These are phyloP conservation scores for Dasysyrphus albostriatus DNA, from an alignment of 2,888 invertebrate genomes.

Conservation along the genomic window DNA sequence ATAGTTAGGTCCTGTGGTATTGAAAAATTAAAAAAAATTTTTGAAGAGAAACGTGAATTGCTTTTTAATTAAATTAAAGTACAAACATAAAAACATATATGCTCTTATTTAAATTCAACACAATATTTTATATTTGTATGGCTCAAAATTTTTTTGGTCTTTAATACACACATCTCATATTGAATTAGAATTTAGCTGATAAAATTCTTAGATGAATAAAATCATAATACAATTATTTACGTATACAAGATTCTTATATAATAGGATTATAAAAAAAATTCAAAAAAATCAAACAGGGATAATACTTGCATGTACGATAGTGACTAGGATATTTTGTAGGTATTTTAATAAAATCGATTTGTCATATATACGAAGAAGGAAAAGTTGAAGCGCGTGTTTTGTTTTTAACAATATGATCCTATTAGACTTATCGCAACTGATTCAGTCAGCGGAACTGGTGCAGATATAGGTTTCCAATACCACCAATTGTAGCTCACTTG, in stretches of 20 bases:
- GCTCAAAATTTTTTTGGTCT: conserved; percentile 19
- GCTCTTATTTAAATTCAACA: not conserved
- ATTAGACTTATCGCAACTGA: conserved; percentile 87
- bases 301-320: conserved; percentile 60
- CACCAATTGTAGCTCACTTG: conserved; percentile 91
- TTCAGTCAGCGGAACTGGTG: conserved; percentile 86
- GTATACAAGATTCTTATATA: conserved; percentile 32
- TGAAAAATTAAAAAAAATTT: not conserved
- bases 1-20: too few species aligned
- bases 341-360: conserved; percentile 52
- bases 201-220: conserved; percentile 6
- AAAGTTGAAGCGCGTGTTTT: conserved; percentile 76
- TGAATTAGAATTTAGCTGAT: not conserved
- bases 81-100: too few species aligned
- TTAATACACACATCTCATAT: conserved; percentile 15
- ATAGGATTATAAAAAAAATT: conserved; percentile 15
- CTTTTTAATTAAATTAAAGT: not conserved
- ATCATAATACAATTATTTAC: conserved; percentile 11
- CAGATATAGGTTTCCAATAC: conserved; percentile 89
- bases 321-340: conserved; percentile 69
- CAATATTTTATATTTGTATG: conserved; percentile 3
- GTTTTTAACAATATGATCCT: conserved; percentile 88
- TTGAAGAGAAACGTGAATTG: not conserved
- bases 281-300: conserved; percentile 42
- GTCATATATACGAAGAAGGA: conserved; percentile 36